Conservation (phyloP, 2,113 vertebrate species). For the Hemiscyllium ocellatum region DNA sequence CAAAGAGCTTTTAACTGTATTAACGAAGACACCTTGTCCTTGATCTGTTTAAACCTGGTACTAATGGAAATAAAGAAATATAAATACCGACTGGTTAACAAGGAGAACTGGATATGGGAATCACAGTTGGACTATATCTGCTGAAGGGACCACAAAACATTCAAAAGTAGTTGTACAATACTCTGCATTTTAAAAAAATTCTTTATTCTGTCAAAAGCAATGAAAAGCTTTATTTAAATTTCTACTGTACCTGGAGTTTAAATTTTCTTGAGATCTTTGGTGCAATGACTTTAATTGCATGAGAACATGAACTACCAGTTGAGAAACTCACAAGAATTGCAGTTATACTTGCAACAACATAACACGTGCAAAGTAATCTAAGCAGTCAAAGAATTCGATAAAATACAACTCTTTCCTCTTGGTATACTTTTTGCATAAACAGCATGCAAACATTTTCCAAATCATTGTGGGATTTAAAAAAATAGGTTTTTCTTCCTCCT, state of each 20-base stretch:
- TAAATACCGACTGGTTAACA: neutral
- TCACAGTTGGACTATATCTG: no score
- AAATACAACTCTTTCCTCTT: neutral
- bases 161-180: neutral
- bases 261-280: neutral
- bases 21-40: neutral
- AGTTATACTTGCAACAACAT: neutral
- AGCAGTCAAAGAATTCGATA: neutral
- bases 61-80: neutral
- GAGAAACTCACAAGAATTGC: neutral
- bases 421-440: neutral
- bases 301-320: neutral
- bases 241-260: neutral
- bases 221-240: neutral
- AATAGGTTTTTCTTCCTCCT: neutral
- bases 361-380: neutral
- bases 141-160: neutral
- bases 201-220: neutral
- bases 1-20: conserved; percentile 17
- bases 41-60: neutral
- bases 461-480: neutral
- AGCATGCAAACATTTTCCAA: neutral
- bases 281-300: neutral
- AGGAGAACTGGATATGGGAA: neutral
- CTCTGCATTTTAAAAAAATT: neutral